These are phyloP conservation scores for Percopsis transmontana DNA, from an alignment of 2,113 vertebrate genomes.

Conservation along the genomic window DNA sequence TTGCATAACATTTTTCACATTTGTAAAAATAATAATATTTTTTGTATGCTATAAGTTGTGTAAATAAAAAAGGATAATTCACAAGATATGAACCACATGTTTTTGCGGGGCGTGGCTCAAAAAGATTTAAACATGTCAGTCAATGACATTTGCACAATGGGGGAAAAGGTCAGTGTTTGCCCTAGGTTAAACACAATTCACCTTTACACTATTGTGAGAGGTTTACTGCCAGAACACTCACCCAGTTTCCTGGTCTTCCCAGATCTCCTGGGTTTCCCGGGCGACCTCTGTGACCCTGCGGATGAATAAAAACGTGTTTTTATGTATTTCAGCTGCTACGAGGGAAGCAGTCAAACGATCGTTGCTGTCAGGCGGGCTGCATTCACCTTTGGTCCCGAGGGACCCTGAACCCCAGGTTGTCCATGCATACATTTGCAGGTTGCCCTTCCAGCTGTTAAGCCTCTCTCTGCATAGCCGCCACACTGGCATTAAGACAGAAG, in stretches of 20 bases:
- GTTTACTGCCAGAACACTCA: conserved; percentile 47
- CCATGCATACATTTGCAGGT: conserved; percentile 73
- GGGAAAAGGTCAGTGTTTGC: neutral
- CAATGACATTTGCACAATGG: neutral
- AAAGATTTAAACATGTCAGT: neutral
- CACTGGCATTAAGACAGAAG: conserved; percentile 51
- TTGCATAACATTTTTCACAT: too few relatives aligned
- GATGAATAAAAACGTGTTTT: conserved; percentile 28
- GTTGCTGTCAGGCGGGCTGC: neutral
- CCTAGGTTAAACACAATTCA: conserved; percentile 4
- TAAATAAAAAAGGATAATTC: too few relatives aligned
- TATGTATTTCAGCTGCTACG: neutral
- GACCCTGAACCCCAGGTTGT: conserved; percentile 62
- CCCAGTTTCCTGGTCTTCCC: conserved; percentile 68
- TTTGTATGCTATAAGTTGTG: too few relatives aligned
- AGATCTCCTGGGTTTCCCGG: conserved; percentile 64
- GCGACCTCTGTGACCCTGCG: conserved; percentile 79
- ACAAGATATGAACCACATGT: too few relatives aligned
- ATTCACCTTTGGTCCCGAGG: conserved; percentile 68
- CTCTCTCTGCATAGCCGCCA: conserved; percentile 73
- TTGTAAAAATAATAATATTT: too few relatives aligned
- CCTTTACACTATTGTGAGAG: conserved; percentile 3
- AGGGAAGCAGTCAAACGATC: neutral
- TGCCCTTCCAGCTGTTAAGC: conserved; percentile 56
- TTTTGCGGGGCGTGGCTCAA: too few relatives aligned